Evolutionary conservation across 2,797 vertebrate genomes (phyloP), one percentile per base, ranked within the genome.

Genomic region (Halcyon badia): DNA sequence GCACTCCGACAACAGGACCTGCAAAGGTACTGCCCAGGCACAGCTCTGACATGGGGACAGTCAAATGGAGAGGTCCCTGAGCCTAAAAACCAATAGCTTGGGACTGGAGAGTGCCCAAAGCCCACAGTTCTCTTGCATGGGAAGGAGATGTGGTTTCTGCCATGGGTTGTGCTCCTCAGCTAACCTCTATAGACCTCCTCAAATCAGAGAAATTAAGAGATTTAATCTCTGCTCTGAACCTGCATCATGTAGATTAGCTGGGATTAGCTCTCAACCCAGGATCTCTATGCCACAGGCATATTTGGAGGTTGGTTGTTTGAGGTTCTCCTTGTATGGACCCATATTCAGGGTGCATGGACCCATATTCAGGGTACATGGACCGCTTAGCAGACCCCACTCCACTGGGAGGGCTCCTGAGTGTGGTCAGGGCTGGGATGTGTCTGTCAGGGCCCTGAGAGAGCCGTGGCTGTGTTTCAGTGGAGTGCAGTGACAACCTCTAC

Each of bases 1-100:
- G 62, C 99, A 99, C 97, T 97, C 98, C 0, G 99, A 99, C 98
- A 99, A 99, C 98, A 98, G 98, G 97, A 99, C 99, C 26, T 99
- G 99, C 97, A 98, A 98, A 99, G 99, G 99, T 99, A 97, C 33
- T 31, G 2, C 37, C 71, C 42, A 26, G 58, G 5, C 79, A 64
- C 26, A 39, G n/a, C 30, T 33, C 5, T 0, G 41, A 30, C 8
- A 1, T 26, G 54, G 70, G 61, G 42, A 33, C 1, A 2, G 48
- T 56, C 57, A 71, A 11, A 58, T 35, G 61, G 37, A 75, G 33
- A 24, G 54, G 24, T 33, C 61, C 57, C 48, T 83, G 33, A 49
- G 49, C 44, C 62, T 80, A 42, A 5, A 85, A 76, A 66, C 13
- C 42, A 57, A 8, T 37, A 57, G 46, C 18, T 24, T 88, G 73